Base-by-base conservation (phyloP, 37 sponge, comb jelly and placozoan species). In the Cladorhizidae sp. region DNA sequence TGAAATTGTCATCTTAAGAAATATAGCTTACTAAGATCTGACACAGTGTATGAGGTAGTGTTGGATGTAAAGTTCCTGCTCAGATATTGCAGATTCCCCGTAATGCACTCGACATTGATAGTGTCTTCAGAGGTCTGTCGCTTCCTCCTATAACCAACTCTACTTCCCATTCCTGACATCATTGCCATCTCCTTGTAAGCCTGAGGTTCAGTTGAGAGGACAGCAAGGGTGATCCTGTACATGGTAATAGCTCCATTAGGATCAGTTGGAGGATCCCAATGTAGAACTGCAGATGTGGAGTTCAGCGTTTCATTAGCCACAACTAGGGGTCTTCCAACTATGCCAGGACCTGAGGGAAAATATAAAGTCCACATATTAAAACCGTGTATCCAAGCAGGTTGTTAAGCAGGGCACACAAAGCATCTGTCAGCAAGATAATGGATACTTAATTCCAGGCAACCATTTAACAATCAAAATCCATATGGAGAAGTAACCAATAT, bases 11-110 rank as follows among this genome's bases (percentile, higher is more conserved):
- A 26, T 26, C 7, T 8, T 26, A 23, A 8, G 6, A 61, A 8
- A 21, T 28, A 61, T 52, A 18, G 54, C 85, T 77, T 26, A 85
- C 85, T 77, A 28, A 85, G 54, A 20, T 58, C 22, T 26, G 61
- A 42, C 5, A 85, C 64, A 33, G 40, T 39, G 23, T 45, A 22
- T 32, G 32, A 40, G 3, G 85, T 85, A 31, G 31, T 39, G 8
- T 49, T 40, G 9, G 63, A 78, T 51, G 42, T 31, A 0, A 77
- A 51, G 21, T 62, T 59, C 14, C 70, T 17, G 28, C 35, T 85
- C 2, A 55, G 26, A 57, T 67, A 41, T 38, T 9, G 35, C 65
- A n/a, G 22, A 26, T 71, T 71, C 36, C 77, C 85, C 26, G 57
- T 11, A 12, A 85, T 56, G 61, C 85, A 85, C 25, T 57, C 71